These are phyloP conservation scores for Lymantria dispar DNA, from an alignment of 2,888 invertebrate genomes.

Conservation along the genomic window DNA sequence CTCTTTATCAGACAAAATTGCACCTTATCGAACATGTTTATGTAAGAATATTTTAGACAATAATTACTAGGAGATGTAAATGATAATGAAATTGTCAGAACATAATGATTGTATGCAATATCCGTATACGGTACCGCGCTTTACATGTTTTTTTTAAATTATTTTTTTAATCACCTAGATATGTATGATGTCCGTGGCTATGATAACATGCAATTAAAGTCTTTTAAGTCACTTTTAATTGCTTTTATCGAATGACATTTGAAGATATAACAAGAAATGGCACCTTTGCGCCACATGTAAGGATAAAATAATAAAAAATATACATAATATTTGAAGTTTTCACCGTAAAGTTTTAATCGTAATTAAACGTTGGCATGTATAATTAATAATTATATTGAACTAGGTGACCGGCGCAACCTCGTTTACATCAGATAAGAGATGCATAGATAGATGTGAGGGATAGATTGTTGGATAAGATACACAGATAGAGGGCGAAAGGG, in stretches of 20 bases:
- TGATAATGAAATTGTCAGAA: neutral
- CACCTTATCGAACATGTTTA: too few species aligned
- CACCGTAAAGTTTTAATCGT: too few species aligned
- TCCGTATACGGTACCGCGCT: neutral
- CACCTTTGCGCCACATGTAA: conserved; percentile 18
- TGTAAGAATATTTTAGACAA: too few species aligned
- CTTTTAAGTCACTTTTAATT: conserved; percentile 43
- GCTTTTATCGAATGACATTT: conserved; percentile 34
- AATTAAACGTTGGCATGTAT: too few species aligned
- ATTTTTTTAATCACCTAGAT: conserved; percentile 10
- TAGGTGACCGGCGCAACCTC: too few species aligned
- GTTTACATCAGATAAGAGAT: too few species aligned
- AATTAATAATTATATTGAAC: too few species aligned
- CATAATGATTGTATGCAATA: neutral
- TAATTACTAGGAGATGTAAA: too few species aligned
- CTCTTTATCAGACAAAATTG: too few species aligned
- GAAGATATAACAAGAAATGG: conserved; percentile 22
- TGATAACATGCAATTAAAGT: conserved; percentile 40
- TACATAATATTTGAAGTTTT: neutral
- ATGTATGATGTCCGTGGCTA: conserved; percentile 26
- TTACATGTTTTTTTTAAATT: conserved; percentile 5
- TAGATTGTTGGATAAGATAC: too few species aligned
- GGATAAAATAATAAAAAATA: conserved; percentile 2
- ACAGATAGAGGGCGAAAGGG: too few species aligned
- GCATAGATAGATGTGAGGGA: too few species aligned